These are phyloP conservation scores for Manis javanica DNA, from an alignment of 2,797 vertebrate species.

Conservation along the genomic window DNA sequence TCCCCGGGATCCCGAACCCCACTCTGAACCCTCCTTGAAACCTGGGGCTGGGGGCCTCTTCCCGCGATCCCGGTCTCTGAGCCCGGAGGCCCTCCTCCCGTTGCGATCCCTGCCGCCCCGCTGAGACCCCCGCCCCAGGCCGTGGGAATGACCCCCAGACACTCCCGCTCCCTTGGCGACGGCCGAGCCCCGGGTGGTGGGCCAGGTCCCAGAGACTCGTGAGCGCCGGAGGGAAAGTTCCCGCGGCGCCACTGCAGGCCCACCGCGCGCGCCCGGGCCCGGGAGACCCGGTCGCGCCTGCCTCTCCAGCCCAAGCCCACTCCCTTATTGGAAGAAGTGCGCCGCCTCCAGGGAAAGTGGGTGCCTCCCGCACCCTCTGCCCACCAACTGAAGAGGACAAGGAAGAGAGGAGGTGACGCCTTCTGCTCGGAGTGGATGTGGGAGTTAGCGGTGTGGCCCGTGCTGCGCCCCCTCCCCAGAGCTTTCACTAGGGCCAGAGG, in stretches of 20 bases:
- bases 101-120: neutral
- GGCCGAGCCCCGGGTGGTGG: slow-evolving; percentile 46
- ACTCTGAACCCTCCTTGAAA: neutral
- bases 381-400: neutral
- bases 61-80: neutral
- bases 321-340: slow-evolving; percentile 26
- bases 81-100: neutral
- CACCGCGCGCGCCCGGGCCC: neutral
- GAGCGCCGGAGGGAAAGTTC: slow-evolving; percentile 68
- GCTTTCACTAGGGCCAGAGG: neutral
- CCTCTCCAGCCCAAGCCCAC: neutral
- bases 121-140: slow-evolving; percentile 63
- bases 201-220: slow-evolving; percentile 60
- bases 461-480: neutral
- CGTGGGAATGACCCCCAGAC: slow-evolving; percentile 63
- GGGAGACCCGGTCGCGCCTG: neutral
- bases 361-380: neutral
- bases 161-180: slow-evolving; percentile 65
- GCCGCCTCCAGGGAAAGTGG: neutral
- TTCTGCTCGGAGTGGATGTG: neutral
- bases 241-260: slow-evolving; percentile 14
- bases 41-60: neutral
- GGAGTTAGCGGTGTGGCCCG: neutral
- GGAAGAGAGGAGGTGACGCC: neutral
- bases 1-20: neutral